A percentile compares a stretch with the other conserved stretches of the same genome.
Conservation (phyloP, 2,888 invertebrate species). For the Hydropsyche betteni region DNA sequence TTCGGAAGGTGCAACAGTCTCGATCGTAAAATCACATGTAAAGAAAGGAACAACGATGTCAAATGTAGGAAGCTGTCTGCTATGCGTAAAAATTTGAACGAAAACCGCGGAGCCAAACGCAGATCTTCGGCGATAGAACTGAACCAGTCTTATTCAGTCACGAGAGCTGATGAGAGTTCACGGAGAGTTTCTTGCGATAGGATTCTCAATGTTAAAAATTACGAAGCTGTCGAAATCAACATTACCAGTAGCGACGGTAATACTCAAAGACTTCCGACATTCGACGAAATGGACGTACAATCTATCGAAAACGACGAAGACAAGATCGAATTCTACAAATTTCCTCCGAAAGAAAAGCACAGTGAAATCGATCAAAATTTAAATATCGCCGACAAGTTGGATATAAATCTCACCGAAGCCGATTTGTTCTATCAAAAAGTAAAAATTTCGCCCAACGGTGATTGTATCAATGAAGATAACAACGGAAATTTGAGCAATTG, state of each 20-base stretch:
- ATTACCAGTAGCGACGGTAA: background rate
- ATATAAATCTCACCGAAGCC: background rate
- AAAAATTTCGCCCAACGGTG: background rate
- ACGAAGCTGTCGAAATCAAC: background rate
- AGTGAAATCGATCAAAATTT: background rate
- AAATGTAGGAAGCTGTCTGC: slow-evolving; percentile 22
- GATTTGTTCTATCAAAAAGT: background rate
- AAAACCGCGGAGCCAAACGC: slow-evolving; percentile 40
- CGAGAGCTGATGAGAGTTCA: slow-evolving; percentile 33
- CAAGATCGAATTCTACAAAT: background rate
- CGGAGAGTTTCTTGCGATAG: slow-evolving; percentile 46
- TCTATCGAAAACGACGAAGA: background rate
- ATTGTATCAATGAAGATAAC: background rate
- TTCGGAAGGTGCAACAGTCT: slow-evolving; percentile 43
- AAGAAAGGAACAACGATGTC: background rate
- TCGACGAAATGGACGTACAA: slow-evolving; percentile 12
- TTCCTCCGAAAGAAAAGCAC: background rate
- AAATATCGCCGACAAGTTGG: background rate
- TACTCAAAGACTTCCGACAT: background rate
- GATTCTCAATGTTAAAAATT: slow-evolving; percentile 20
- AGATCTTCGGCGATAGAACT: slow-evolving; percentile 48
- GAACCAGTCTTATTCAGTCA: slow-evolving; percentile 37
- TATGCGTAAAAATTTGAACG: slow-evolving; percentile 34
- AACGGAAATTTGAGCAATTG: background rate
- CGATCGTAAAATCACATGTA: background rate